phyloP scores from a whole-genome alignment of 2,113 vertebrate genomes.

The Stercorarius parasiticus region DNA sequence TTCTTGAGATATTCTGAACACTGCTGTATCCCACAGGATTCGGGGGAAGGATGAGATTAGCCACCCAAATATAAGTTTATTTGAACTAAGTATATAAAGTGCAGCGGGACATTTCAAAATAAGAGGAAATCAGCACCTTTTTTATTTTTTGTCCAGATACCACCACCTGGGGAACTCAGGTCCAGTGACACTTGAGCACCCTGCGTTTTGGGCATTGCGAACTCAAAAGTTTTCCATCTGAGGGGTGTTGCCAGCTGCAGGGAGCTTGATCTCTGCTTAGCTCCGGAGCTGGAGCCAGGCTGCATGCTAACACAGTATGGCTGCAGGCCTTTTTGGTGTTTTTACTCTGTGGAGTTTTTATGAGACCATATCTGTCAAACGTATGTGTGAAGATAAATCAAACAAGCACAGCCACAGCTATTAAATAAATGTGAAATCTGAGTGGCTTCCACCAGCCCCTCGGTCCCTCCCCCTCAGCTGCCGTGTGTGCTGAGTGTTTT shows the following conservation, averaged over 20 bases:
- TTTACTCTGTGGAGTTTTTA: conserved; percentile 67
- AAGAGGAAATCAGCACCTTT: neutral
- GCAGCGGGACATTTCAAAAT: neutral
- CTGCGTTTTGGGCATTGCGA: neutral
- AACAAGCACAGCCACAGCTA: conserved; percentile 52
- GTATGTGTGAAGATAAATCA: conserved; percentile 63
- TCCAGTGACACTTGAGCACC: neutral
- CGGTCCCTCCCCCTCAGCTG: neutral
- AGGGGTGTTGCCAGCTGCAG: neutral
- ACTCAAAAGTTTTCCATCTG: neutral
- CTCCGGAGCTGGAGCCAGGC: neutral
- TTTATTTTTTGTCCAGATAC: neutral
- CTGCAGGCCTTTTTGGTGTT: conserved; percentile 64
- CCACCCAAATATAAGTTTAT: neutral
- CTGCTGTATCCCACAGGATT: neutral
- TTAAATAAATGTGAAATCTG: conserved; percentile 61
- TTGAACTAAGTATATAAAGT: neutral
- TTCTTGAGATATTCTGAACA: neutral
- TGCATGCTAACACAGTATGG: conserved; percentile 14
- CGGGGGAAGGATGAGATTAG: neutral
- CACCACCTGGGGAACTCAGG: neutral
- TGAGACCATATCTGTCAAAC: conserved; percentile 72
- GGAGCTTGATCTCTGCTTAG: neutral
- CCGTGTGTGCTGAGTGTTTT: neutral
- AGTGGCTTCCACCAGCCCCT: conserved; percentile 53